Evolutionary conservation across 2,888 invertebrate genomes (phyloP).

Genomic region (Scaptomyza tumidula): DNA sequence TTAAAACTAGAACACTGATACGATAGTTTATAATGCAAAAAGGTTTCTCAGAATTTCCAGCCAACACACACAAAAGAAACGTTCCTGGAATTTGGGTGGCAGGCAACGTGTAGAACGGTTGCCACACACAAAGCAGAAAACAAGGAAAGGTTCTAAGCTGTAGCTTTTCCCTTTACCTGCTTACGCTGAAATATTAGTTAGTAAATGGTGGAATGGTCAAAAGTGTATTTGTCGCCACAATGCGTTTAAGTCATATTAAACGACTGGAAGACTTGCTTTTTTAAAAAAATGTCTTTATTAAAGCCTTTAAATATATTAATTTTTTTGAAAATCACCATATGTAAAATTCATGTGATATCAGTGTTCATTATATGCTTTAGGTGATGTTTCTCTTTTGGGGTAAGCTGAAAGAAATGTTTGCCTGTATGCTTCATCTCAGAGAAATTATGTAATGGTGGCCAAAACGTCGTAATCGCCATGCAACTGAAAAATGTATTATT

Average conservation of each 20-base stretch:
- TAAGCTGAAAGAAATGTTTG: constrained; percentile 52
- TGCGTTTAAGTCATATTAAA: not conserved
- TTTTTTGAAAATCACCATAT: not conserved
- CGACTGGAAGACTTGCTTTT: too few relatives aligned
- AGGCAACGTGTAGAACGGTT: not conserved
- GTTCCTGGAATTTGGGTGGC: not conserved
- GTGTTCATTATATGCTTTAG: constrained; percentile 55
- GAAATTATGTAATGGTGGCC: constrained; percentile 72
- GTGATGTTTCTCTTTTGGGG: constrained; percentile 44
- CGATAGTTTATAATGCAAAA: not conserved
- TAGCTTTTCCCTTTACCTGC: too few relatives aligned
- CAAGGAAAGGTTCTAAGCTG: too few relatives aligned
- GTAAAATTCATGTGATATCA: constrained; percentile 25
- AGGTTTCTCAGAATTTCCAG: not conserved
- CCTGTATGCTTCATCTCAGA: constrained; percentile 52
- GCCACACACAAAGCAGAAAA: not conserved
- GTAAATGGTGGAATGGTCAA: not conserved
- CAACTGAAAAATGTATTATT: constrained; percentile 40
- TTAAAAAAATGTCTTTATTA: too few relatives aligned
- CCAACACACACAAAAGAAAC: not conserved
- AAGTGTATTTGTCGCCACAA: not conserved
- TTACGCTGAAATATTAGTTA: not conserved
- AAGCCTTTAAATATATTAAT: not conserved
- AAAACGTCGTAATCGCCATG: constrained; percentile 63
- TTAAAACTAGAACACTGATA: not conserved